Evolutionary conservation across 2,888 invertebrate genomes (phyloP), one percentile per base, ranked within the genome.

Genomic region (Trachelus iudaicus): DNA sequence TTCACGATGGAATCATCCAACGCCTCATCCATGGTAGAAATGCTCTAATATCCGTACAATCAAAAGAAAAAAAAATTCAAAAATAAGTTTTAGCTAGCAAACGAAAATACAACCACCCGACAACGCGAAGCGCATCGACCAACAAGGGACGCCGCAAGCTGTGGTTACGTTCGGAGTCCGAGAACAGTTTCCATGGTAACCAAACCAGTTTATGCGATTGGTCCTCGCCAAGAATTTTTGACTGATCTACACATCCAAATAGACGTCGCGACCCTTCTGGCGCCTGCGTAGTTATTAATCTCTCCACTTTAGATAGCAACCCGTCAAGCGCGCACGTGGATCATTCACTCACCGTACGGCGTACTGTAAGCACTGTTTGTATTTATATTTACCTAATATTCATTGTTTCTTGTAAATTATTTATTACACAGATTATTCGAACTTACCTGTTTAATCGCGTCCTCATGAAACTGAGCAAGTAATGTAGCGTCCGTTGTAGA

Each of bases 381-480:
- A 23, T 23, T 56, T 71, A 71, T 71, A 30, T 33, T 30, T 33
- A 30, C 30, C 33, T 71, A 11, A 71, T 9, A 71, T 31, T 69
- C 71, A 69, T n/a, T 23, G 2, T 69, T 11, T 13, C n/a, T 69
- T 3, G 3, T n/a, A 0, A 69, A 15, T 40, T 40, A 40, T 15
- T 40, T 15, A 40, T 40, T 4, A 15, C 15, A 40, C 4, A 15
- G 13, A 40, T 40, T 40, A 40, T 9, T 56, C 2, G 13, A 30
- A 34, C 79, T 78, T 79, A 94, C 95, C 93, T 94, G 95, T 86
- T 94, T 93, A 23, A 96, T 92, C 1, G 96, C 96, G 87, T 96
- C 96, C 83, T 96, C 95, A 86, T 96, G 96, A 90, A 96, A 96
- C 90, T 96, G 95, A 75, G 95, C 95, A 34, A 96, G 92, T 3